phyloP scores from a whole-genome alignment of 2,888 invertebrate genomes.

The Cryptus viduatorius region DNA sequence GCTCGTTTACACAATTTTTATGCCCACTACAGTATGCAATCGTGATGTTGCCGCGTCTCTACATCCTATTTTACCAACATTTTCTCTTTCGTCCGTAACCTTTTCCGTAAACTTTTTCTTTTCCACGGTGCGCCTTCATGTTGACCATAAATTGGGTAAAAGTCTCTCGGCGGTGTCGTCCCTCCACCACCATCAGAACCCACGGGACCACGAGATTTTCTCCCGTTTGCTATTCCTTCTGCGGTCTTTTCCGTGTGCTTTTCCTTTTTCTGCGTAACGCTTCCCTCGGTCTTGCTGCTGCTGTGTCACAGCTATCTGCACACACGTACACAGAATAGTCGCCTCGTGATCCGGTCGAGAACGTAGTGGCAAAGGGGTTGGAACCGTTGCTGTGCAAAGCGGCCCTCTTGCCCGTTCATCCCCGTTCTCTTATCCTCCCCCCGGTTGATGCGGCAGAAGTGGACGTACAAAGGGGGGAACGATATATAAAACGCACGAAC shows the following conservation, averaged over 20 bases:
- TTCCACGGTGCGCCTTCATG: conserved; percentile 25
- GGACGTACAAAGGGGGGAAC: not conserved
- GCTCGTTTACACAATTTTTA: not conserved
- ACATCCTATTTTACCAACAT: not conserved
- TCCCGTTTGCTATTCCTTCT: conserved; percentile 42
- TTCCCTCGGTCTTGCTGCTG: conserved; percentile 18
- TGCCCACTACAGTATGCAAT: not conserved
- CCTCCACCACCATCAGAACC: conserved; percentile 38
- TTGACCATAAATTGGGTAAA: conserved; percentile 61
- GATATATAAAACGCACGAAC: conserved; percentile 3
- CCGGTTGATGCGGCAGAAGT: not conserved
- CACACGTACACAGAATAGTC: conserved; percentile 46
- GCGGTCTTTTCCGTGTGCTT: conserved; percentile 17
- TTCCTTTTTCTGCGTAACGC: conserved; percentile 36
- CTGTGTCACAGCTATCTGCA: conserved; percentile 38
- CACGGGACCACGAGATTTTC: conserved; percentile 58
- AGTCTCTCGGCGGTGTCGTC: conserved; percentile 47
- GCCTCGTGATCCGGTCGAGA: conserved; percentile 44
- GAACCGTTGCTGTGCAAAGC: conserved; percentile 23
- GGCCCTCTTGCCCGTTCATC: conserved; percentile 19
- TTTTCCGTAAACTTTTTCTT: conserved; percentile 5
- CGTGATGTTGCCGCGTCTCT: not conserved
- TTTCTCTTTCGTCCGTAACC: not conserved
- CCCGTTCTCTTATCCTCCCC: conserved; percentile 7
- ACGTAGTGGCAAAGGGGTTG: conserved; percentile 11